Base-by-base conservation (phyloP, 2,888 invertebrate genomes). In the Agrotis segetum region DNA sequence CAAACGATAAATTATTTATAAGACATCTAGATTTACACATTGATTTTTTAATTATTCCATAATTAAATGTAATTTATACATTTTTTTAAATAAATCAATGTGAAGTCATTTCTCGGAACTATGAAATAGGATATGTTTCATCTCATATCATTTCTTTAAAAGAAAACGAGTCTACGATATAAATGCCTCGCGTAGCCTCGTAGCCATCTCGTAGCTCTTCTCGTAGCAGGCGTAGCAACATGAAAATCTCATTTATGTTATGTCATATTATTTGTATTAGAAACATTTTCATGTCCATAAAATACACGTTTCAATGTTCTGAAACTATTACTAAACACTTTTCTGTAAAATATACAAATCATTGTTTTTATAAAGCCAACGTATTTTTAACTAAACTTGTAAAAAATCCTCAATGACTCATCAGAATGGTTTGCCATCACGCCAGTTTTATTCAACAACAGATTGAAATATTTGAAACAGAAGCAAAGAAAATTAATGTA, bases 191-290 rank as follows among this genome's bases (percentile, higher is more conserved):
- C 80, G 44, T 65, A 70, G 58, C 9, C 21, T 53, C 76, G 77
- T 78, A 80, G 76, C 61, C 11, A 64, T 14, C 34, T 70, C 76
- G 77, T 78, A 78, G 77, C 61, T 21, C 34, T 24, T 59, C 70
- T 62, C 64, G 77, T 77, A 80, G 77, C 76, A 46, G 70, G 70
- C 61, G 76, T 77, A 77, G 76, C 81, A 70, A 61, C n/a, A 29
- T 49, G 24, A 34, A 63, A 59, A 16, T 24, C 19, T 80, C 56
- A 16, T 29, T 29, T 60, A 56, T 44, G 55, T 44, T 56, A 56
- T 29, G 63, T 50, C 11, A 44, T 3, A 79, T 24, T 68, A 29
- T 53, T 69, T 49, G 13, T 60, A 11, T 11, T 40, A 66, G 13
- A 7, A n/a, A 21, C 47, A 11, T 55, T 58, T 44, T 40, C 19